phyloP scores from a whole-genome alignment of 2,797 vertebrate species.

The Sebastiscus tertius region DNA sequence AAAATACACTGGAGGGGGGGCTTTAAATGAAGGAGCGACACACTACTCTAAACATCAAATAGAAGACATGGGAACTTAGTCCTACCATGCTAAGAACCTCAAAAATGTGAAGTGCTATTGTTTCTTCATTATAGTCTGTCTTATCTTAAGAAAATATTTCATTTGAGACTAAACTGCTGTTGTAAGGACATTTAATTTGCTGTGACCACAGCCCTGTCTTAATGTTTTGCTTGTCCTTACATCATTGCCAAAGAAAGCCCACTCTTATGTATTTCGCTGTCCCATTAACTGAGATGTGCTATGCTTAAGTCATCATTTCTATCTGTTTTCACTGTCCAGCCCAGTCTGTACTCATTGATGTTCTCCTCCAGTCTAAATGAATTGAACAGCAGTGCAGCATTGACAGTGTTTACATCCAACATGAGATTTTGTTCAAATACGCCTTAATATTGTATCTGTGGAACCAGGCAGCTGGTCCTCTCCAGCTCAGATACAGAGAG shows the following conservation, averaged over 20 bases:
- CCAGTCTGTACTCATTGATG: neutral
- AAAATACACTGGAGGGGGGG: no score
- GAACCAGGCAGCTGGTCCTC: neutral
- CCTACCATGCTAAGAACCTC: neutral
- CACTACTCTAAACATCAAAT: no score
- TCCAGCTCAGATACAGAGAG: neutral
- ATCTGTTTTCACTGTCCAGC: neutral
- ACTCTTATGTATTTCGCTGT: neutral
- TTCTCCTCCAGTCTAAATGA: neutral
- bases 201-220: neutral
- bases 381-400: neutral
- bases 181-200: neutral
- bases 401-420: neutral
- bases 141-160: neutral
- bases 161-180: neutral
- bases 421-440: neutral
- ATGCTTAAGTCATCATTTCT: neutral
- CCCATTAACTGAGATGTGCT: neutral
- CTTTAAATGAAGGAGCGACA: no score
- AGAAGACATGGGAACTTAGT: no score
- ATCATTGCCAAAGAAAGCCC: neutral
- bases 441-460: conserved; percentile 1
- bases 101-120: neutral
- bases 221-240: neutral
- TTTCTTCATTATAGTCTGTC: neutral